These are phyloP conservation scores for Hydropsyche betteni DNA, from an alignment of 2,888 invertebrate species.

Conservation along the genomic window DNA sequence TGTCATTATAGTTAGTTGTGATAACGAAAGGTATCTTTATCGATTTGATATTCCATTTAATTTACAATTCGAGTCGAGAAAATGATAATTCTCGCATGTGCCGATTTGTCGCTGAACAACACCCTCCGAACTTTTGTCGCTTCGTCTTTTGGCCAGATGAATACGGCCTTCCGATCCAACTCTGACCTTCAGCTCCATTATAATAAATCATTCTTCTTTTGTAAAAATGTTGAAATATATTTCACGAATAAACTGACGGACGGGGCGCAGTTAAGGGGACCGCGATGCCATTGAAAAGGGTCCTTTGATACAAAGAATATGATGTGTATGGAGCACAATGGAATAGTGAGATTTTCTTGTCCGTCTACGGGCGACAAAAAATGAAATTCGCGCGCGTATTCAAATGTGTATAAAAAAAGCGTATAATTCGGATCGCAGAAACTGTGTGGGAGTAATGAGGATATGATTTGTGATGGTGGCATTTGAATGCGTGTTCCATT, in stretches of 20 bases:
- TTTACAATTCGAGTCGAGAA: too few relatives aligned
- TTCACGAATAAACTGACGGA: constrained; percentile 28
- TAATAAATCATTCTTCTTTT: constrained; percentile 18
- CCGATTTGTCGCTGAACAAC: background rate
- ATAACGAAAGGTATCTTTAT: too few relatives aligned
- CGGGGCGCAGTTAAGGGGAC: constrained; percentile 6
- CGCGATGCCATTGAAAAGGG: constrained; percentile 9
- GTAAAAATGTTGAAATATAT: constrained; percentile 19
- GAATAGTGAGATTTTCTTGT: constrained; percentile 30
- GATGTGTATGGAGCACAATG: constrained; percentile 9
- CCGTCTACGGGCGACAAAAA: background rate
- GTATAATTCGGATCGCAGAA: too few relatives aligned
- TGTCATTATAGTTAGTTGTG: too few relatives aligned
- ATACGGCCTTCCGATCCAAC: background rate
- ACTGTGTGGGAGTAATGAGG: too few relatives aligned
- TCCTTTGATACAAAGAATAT: constrained; percentile 26
- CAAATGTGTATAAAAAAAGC: too few relatives aligned
- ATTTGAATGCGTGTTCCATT: too few relatives aligned
- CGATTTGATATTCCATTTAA: too few relatives aligned
- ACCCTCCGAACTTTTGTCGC: constrained; percentile 1
- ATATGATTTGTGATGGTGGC: too few relatives aligned
- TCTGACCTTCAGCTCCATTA: constrained; percentile 10
- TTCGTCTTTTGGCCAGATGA: background rate
- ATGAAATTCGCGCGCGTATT: too few relatives aligned
- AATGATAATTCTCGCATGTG: background rate